A percentile compares a stretch with the other conserved stretches of the same genome.
phyloP scores from a whole-genome alignment of 2,888 invertebrate genomes.

The Drosophila vallismaia region DNA sequence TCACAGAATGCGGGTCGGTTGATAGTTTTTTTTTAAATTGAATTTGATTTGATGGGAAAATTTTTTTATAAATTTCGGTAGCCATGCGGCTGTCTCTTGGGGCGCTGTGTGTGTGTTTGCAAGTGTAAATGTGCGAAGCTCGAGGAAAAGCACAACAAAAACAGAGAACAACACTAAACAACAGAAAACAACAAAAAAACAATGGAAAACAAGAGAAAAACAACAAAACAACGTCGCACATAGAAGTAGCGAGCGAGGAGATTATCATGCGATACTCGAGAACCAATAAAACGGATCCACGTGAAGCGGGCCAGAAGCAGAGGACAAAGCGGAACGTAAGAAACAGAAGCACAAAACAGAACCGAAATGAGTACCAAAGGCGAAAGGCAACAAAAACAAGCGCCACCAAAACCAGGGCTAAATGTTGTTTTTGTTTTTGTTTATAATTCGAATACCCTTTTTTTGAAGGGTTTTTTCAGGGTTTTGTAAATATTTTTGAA shows the following conservation, averaged over 20 bases:
- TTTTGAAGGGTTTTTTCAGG: neutral
- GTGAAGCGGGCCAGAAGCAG: slow-evolving; percentile 41
- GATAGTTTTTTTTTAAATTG: slow-evolving; percentile 28
- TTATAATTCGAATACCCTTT: neutral
- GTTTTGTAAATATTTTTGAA: no score
- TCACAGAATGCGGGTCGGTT: slow-evolving; percentile 12
- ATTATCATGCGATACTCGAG: slow-evolving; percentile 76
- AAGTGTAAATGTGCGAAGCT: slow-evolving; percentile 34
- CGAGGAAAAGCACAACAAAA: slow-evolving; percentile 70
- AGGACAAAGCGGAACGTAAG: slow-evolving; percentile 16
- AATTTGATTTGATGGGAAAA: slow-evolving; percentile 21
- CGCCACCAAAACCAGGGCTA: slow-evolving; percentile 3
- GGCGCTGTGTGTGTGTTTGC: slow-evolving; percentile 7
- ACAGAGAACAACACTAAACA: slow-evolving; percentile 4
- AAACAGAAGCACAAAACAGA: slow-evolving; percentile 4
- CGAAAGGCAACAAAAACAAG: slow-evolving; percentile 39
- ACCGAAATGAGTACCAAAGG: neutral
- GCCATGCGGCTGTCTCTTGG: slow-evolving; percentile 27
- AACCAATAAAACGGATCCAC: slow-evolving; percentile 81
- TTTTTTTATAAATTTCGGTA: slow-evolving; percentile 1
- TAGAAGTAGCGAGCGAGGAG: slow-evolving; percentile 32
- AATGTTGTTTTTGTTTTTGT: neutral
- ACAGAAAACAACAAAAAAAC: slow-evolving; percentile 49
- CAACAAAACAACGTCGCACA: slow-evolving; percentile 24
- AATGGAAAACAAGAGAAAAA: slow-evolving; percentile 40